Base-by-base conservation (phyloP, 2,113 vertebrate species). In the Euleptes europaea region DNA sequence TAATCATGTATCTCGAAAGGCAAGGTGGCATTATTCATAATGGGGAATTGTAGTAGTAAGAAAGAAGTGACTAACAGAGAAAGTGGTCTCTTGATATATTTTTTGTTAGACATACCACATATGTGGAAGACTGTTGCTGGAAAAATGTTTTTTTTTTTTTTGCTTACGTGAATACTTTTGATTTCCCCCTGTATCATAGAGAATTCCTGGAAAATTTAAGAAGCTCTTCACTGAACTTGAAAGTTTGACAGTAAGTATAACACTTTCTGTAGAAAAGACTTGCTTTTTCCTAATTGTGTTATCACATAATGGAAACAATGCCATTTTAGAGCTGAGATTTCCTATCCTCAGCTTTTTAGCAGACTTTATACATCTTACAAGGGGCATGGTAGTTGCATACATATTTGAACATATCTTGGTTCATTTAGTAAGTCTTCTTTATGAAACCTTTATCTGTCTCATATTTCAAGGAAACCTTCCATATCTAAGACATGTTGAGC, bases 181-280 rank as follows among this genome's bases (percentile, higher is more conserved):
- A 1, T 49, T 1, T 3, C 5, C 82, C 80, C 87, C 67, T 35
- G 77, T 12, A 21, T 90, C 92, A 91, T 88, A 99, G 99, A 99
- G 99, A 98, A 98, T 99, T 91, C 98, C 98, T 87, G 98, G 98
- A 57, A 99, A 98, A 93, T 99, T 99, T 93, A 99, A 97, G 96
- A 99, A 98, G 95, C 95, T 99, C 93, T 99, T 99, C 95, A 97
- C 98, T 38, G 98, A 99, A 94, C 97, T 99, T 90, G 99, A 99
- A 95, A 97, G 96, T 82, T 92, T 99, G 93, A 99, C 98, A 3
- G 99, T 99, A 95, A 97, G 98, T 97, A 66, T 0, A 0, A 1
- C 35, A 26, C 33, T 79, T 47, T 19, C 72, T 71, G 31, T 47
- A 65, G 57, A 88, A 40, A 0, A 11, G 0, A 40, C 3, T 31